These are phyloP conservation scores for Holacanthella duospinosa DNA, from an alignment of 2,888 invertebrate genomes.

Conservation along the genomic window DNA sequence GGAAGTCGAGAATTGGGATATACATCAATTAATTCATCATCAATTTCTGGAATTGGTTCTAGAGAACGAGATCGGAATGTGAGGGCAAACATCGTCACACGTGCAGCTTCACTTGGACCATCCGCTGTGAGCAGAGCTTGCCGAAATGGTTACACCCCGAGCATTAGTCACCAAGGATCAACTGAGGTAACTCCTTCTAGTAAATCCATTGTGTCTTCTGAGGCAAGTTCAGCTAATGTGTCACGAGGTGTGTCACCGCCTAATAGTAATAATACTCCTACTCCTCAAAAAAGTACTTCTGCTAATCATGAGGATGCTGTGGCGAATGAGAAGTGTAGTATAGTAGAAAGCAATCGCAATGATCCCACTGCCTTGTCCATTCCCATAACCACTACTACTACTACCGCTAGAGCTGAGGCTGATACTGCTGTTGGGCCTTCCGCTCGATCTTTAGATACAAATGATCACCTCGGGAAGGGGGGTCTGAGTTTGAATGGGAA, in stretches of 20 bases:
- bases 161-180: slow-evolving; percentile 4
- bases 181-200: slow-evolving; percentile 3
- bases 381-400: not conserved
- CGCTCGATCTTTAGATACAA: too few species aligned
- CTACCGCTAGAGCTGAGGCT: too few species aligned
- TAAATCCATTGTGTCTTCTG: not conserved
- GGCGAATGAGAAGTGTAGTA: not conserved
- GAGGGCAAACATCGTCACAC: slow-evolving; percentile 8
- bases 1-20: slow-evolving; percentile 27
- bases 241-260: not conserved
- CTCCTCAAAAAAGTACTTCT: not conserved
- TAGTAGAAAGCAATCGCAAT: not conserved
- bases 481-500: not conserved
- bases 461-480: not conserved
- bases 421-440: too few species aligned
- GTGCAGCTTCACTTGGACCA: slow-evolving; percentile 16
- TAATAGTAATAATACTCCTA: not conserved
- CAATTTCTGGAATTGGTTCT: slow-evolving; percentile 12
- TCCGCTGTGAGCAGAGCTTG: slow-evolving; percentile 15
- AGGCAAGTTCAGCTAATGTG: not conserved
- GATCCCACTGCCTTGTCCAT: not conserved
- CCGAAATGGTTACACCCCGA: slow-evolving; percentile 12
- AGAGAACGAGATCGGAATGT: slow-evolving; percentile 15
- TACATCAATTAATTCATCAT: slow-evolving; percentile 18
- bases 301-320: not conserved